Evolutionary conservation across 2,888 invertebrate species (phyloP).

Genomic region (Andrena camellia): DNA sequence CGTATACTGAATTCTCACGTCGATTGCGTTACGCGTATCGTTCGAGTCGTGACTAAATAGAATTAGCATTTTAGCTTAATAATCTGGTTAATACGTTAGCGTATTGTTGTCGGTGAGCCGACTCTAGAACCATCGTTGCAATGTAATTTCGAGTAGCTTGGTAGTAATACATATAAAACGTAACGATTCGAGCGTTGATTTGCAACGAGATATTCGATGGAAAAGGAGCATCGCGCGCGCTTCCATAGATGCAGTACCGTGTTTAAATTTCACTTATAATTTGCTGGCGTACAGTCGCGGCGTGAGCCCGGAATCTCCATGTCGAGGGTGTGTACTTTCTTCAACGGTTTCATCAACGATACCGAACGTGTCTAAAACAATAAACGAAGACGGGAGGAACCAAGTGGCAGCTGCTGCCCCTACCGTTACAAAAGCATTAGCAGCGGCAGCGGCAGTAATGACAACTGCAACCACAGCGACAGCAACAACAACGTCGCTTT

Average conservation of each 20-base stretch:
- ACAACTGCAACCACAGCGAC: neutral
- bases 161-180: neutral
- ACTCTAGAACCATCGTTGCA: too few species aligned
- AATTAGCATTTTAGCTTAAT: too few species aligned
- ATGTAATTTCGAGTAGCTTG: too few species aligned
- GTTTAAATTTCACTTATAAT: conserved; percentile 82
- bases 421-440: conserved; percentile 23
- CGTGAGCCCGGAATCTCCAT: conserved; percentile 78
- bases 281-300: conserved; percentile 83
- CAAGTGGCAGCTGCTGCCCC: conserved; percentile 5
- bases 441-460: conserved; percentile 6
- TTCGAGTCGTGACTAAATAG: too few species aligned
- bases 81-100: too few species aligned
- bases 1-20: neutral
- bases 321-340: conserved; percentile 65
- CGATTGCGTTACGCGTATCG: too few species aligned
- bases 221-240: neutral
- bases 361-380: conserved; percentile 71
- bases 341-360: conserved; percentile 76
- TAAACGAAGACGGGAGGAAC: conserved; percentile 70
- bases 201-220: neutral
- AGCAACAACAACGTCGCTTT: conserved; percentile 55
- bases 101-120: too few species aligned
- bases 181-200: conserved; percentile 7
- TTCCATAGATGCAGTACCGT: conserved; percentile 73